Evolutionary conservation across 2,888 invertebrate genomes (phyloP), one percentile per base, ranked within the genome.

Genomic region (Sarcophaga rosellei): DNA sequence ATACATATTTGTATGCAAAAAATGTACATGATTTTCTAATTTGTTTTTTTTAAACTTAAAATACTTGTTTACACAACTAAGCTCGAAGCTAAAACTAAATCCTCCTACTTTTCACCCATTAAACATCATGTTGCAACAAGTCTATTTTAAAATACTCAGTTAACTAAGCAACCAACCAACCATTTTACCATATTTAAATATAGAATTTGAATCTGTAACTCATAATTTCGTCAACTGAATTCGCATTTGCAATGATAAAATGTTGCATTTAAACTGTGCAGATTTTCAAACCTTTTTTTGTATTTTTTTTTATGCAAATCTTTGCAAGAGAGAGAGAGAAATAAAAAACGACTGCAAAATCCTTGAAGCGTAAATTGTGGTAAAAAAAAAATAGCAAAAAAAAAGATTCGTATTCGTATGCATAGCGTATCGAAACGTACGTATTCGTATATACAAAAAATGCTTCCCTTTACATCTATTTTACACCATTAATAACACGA

Each of bases 201-300:
- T 17, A 35, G 17, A 12, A 57, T 44, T 57, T 57, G 57, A 17
- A 15, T 57, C 57, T 57, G 35, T 63, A 77, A 25, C 69, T 81
- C 69, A 75, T 83, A 86, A 83, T 86, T 86, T 86, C 86, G 86
- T 81, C 83, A 86, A 83, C 83, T 83, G 65, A 68, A 79, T 66
- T 70, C 69, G 59, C 72, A 82, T 80, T 79, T 61, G 53, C 59
- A 73, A 63, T 53, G 44, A 35, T 20, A 78, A 73, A 73, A 73
- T 44, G 59, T 53, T 70, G 53, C 63, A 66, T 66, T 23, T 23
- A 73, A 63, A 66, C 73, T 65, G 61, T 15, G 23, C 20, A 35
- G 35, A 35, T 8, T 35, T 35, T 35, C 35, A 10, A 3, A 25
- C 0, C 17, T 66, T 61, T 35, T n/a, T 11, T 62, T 35, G 23